Conservation (phyloP, 37 sponge, comb jelly and placozoan species). For the Geodia barretti region DNA sequence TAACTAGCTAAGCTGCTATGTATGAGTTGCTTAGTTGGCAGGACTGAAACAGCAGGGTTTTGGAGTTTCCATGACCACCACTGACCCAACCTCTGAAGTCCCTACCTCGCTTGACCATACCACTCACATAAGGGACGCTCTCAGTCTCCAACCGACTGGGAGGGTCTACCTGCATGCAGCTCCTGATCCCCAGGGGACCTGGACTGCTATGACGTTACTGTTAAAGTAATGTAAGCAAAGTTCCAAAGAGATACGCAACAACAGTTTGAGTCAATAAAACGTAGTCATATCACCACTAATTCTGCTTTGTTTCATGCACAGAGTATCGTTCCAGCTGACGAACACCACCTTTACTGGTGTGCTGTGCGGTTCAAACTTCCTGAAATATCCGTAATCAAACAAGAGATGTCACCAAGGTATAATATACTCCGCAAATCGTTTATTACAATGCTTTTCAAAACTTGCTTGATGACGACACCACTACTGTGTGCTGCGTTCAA, state of each 20-base stretch:
- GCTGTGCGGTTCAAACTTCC: constrained; percentile 29
- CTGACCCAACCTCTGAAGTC: neutral
- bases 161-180: constrained; percentile 19
- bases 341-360: constrained; percentile 70
- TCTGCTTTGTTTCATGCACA: constrained; percentile 31
- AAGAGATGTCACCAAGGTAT: constrained; percentile 40
- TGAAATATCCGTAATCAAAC: neutral
- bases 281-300: neutral
- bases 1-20: constrained; percentile 6
- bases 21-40: neutral
- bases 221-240: constrained; percentile 4
- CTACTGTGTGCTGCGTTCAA: too few species aligned
- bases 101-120: neutral
- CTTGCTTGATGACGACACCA: too few species aligned
- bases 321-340: constrained; percentile 38
- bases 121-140: neutral
- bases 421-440: too few species aligned
- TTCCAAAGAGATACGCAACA: neutral
- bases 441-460: too few species aligned
- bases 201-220: neutral
- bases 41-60: constrained; percentile 19
- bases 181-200: neutral
- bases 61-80: constrained; percentile 7
- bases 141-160: constrained; percentile 31
- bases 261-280: neutral